These are phyloP conservation scores for Brachycybe producta DNA, from an alignment of 2,888 invertebrate species.

Conservation along the genomic window DNA sequence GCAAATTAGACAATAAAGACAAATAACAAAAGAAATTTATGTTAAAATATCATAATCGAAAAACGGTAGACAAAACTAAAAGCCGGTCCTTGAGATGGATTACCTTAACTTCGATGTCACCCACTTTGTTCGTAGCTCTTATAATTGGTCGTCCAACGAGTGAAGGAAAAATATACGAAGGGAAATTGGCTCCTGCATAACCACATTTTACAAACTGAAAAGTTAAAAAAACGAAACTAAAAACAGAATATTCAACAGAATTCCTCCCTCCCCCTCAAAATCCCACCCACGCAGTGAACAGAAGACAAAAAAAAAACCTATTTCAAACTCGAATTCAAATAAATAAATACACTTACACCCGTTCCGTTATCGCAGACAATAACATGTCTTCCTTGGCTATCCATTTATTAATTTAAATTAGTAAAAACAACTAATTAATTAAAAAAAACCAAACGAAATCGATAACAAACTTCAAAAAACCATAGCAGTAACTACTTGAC, in stretches of 20 bases:
- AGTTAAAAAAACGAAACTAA: slow-evolving; percentile 24
- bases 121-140: slow-evolving; percentile 92
- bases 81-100: slow-evolving; percentile 28
- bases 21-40: not conserved
- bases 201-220: slow-evolving; percentile 98
- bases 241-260: not conserved
- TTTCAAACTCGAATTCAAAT: not conserved
- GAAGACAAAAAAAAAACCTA: not conserved
- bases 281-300: not conserved
- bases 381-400: slow-evolving; percentile 10
- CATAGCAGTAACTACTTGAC: too few species aligned
- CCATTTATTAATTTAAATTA: too few species aligned
- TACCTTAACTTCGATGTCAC: slow-evolving; percentile 81
- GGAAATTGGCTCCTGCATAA: slow-evolving; percentile 98
- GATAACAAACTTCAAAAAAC: too few species aligned
- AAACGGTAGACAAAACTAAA: not conserved
- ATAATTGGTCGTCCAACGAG: slow-evolving; percentile 98
- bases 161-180: slow-evolving; percentile 95
- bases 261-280: not conserved
- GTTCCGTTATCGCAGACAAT: slow-evolving; percentile 14
- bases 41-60: not conserved
- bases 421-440: too few species aligned
- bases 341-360: slow-evolving; percentile 5
- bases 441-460: too few species aligned
- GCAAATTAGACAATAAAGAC: not conserved